Evolutionary conservation across 2,113 vertebrate genomes (phyloP), one percentile per base, ranked within the genome.

Genomic region (Macheiramphus alcinus): DNA sequence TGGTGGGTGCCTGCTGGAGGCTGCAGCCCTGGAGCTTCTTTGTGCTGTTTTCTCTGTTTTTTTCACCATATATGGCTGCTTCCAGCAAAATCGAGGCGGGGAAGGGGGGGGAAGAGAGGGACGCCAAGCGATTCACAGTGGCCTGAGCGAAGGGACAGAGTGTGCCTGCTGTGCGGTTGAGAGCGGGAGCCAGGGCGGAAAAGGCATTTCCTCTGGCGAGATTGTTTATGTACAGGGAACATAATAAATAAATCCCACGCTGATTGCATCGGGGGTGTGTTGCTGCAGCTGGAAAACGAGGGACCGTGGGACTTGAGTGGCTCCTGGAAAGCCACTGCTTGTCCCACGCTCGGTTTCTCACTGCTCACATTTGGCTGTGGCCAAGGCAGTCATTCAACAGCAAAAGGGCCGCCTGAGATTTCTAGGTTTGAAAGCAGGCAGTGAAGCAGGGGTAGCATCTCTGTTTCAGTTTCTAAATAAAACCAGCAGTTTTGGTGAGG

Each of bases 11-110:
- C 34, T 18, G 48, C n/a, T 0, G 3, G 25, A 43, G 42, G 29
- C 43, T 55, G 63, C 32, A 21, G 70, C 80, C 75, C 50, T 7
- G 48, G 20, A 36, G 40, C 59, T 61, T 34, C 87, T 20, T 0
- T 0, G 3, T 32, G 68, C 12, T 42, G 18, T 66, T 86, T 59
- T 31, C 59, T 79, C 23, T 14, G 0, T 5, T 63, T 34, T 67
- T 74, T 58, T 83, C 71, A 7, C 96, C 93, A 59, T 91, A 81
- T 87, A 93, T 84, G 89, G 95, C 7, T 34, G 15, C 32, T 95
- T 84, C 91, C 72, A 91, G 80, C 42, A 67, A 31, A 9, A 88
- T 92, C 38, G 22, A 45, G 47, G 63, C 20, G 1, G 40, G 75
- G 61, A 34, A 19, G 38, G 18, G 20, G 5, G 21, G 26, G 81